Conservation (phyloP, 53 echinoderm and acorn worm species). For the Stichopus horrens region DNA sequence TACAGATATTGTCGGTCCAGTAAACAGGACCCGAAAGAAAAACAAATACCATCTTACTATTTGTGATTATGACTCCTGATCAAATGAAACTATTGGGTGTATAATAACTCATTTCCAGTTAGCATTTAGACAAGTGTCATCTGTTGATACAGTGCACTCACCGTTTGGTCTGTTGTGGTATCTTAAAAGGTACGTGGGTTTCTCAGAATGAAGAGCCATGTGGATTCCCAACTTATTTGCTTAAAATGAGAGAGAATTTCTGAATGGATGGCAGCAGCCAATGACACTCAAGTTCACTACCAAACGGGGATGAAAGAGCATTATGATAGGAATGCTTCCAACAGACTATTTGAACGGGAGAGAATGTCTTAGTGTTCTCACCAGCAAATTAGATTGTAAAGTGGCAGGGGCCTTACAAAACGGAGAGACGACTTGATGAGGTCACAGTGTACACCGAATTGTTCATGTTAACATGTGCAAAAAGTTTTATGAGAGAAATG, state of each 20-base stretch:
- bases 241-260: neutral
- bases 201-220: neutral
- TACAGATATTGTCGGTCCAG: neutral
- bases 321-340: too few species aligned
- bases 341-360: neutral
- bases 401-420: neutral
- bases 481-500: too few species aligned
- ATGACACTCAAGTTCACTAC: neutral
- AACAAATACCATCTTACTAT: neutral
- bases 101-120: neutral
- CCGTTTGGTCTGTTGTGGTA: conserved; percentile 44
- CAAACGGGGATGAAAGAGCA: too few species aligned
- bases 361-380: neutral
- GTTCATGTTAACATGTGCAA: too few species aligned
- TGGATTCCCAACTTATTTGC: neutral
- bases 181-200: neutral
- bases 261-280: neutral
- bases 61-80: conserved; percentile 39
- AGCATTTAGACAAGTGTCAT: neutral
- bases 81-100: neutral
- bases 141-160: neutral
- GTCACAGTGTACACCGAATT: neutral
- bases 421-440: neutral
- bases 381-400: neutral
- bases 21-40: too few species aligned